Conservation (phyloP, 1,140 invertebrate species). For the Grapholita molesta region DNA sequence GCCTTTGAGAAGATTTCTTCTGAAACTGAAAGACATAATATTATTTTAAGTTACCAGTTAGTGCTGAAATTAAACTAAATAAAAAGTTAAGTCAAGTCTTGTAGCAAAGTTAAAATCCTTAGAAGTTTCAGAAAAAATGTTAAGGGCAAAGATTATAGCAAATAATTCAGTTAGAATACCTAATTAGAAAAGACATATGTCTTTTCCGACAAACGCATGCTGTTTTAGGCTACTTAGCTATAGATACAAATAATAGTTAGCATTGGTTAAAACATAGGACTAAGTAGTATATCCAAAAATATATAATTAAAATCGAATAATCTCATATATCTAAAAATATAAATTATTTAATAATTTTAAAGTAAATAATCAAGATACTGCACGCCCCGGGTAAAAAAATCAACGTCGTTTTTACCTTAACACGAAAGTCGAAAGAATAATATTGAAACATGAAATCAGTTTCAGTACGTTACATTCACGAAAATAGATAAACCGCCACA, state of each 20-base stretch:
- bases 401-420: neutral
- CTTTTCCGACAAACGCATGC: neutral
- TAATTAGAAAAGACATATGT: neutral
- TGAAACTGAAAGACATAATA: conserved; percentile 5
- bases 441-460: neutral
- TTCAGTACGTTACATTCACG: neutral
- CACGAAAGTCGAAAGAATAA: neutral
- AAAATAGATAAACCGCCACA: neutral
- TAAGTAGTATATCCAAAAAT: too few species aligned
- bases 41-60: conserved; percentile 22
- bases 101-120: neutral
- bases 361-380: neutral
- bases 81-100: neutral
- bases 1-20: neutral
- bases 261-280: neutral
- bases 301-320: too few species aligned
- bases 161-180: neutral
- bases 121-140: neutral
- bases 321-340: neutral
- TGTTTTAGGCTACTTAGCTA: neutral
- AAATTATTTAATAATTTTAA: neutral
- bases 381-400: neutral
- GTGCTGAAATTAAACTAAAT: neutral
- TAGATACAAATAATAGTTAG: too few species aligned
- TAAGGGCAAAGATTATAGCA: neutral